These are phyloP conservation scores for Mercenaria mercenaria DNA, from an alignment of 1,140 invertebrate genomes.

Conservation along the genomic window DNA sequence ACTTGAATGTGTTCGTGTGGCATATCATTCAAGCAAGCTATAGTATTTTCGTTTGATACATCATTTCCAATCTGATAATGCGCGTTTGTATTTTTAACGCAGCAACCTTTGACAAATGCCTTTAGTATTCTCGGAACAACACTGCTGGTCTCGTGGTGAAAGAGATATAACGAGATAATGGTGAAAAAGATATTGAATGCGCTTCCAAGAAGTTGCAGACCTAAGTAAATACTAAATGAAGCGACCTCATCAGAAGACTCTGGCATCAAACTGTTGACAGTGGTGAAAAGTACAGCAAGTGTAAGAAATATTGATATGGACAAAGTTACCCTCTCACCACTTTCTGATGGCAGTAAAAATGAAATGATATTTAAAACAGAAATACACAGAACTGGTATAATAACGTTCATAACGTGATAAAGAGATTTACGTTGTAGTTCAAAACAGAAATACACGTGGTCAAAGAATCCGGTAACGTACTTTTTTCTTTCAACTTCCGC, in stretches of 20 bases:
- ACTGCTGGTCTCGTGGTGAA: neutral
- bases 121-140: neutral
- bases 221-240: slow-evolving; percentile 83
- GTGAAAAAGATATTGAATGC: slow-evolving; percentile 35
- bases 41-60: neutral
- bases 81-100: neutral
- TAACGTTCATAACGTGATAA: slow-evolving; percentile 63
- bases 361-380: slow-evolving; percentile 54
- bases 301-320: slow-evolving; percentile 68
- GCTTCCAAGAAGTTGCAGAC: slow-evolving; percentile 58
- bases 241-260: slow-evolving; percentile 66
- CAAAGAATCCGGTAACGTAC: neutral
- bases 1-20: neutral
- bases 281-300: slow-evolving; percentile 63
- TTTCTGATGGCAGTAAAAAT: slow-evolving; percentile 64
- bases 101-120: neutral
- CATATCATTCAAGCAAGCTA: neutral
- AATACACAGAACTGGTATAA: slow-evolving; percentile 69
- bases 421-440: slow-evolving; percentile 21
- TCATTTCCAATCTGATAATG: neutral
- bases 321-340: slow-evolving; percentile 70
- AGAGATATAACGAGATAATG: slow-evolving; percentile 38
- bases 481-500: neutral
- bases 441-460: slow-evolving; percentile 51
- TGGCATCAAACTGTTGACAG: slow-evolving; percentile 62